Conservation (phyloP, 2,888 invertebrate species). For the Laspeyria flexula region DNA sequence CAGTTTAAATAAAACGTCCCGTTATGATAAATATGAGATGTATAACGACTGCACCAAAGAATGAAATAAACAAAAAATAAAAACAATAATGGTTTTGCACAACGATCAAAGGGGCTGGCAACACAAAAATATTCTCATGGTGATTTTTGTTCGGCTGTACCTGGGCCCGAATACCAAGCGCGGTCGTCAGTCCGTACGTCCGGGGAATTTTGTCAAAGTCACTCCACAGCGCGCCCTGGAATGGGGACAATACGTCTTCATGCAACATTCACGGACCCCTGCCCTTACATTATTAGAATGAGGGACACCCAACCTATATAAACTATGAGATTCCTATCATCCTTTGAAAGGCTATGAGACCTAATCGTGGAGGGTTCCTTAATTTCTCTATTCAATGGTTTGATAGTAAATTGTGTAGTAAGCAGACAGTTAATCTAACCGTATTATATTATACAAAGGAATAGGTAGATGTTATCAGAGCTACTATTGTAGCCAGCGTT, state of each 20-base stretch:
- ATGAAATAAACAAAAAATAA: no score
- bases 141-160: constrained; percentile 36
- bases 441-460: constrained; percentile 27
- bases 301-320: constrained; percentile 60
- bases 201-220: constrained; percentile 77
- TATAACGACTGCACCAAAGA: no score
- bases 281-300: constrained; percentile 67
- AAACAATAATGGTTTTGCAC: no score
- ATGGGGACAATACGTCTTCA: constrained; percentile 75
- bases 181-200: constrained; percentile 34
- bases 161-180: constrained; percentile 36
- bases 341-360: constrained; percentile 35
- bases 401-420: constrained; percentile 10
- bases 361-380: constrained; percentile 32
- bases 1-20: no score
- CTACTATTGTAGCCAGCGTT: constrained; percentile 24
- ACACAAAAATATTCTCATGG: constrained; percentile 34
- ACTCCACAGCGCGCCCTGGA: constrained; percentile 55
- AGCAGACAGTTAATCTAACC: constrained; percentile 21
- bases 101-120: not conserved
- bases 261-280: constrained; percentile 70
- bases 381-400: constrained; percentile 21
- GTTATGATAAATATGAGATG: no score
- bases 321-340: constrained; percentile 66
- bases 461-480: constrained; percentile 29